These are phyloP conservation scores for Acleris cristana DNA, from an alignment of 2,888 invertebrate species.

Conservation along the genomic window DNA sequence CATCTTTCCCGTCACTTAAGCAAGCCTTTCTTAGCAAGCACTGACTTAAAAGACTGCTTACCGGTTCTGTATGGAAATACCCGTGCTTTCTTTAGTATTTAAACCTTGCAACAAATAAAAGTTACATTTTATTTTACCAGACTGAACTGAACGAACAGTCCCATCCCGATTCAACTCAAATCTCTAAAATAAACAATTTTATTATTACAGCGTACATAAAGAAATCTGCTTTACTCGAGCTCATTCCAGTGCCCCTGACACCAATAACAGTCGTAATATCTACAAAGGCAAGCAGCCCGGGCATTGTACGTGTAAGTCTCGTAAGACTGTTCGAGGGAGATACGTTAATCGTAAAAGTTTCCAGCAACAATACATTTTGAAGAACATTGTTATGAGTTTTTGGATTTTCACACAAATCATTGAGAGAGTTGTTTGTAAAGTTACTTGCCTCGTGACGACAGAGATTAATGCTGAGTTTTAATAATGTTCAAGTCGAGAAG, in stretches of 20 bases:
- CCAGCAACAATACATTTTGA: constrained; percentile 32
- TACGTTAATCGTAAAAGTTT: constrained; percentile 37
- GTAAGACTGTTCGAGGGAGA: constrained; percentile 30
- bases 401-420: constrained; percentile 36
- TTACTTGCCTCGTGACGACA: background rate
- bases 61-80: too few relatives aligned
- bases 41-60: too few relatives aligned
- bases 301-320: background rate
- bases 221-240: constrained; percentile 34
- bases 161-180: constrained; percentile 33
- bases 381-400: constrained; percentile 35
- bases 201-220: constrained; percentile 36
- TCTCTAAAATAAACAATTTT: constrained; percentile 38
- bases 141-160: constrained; percentile 12
- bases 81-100: too few relatives aligned
- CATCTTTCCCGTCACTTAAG: too few relatives aligned
- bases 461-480: background rate
- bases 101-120: background rate
- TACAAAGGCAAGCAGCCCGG: background rate
- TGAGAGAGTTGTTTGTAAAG: constrained; percentile 5
- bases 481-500: too few relatives aligned
- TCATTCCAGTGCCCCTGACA: constrained; percentile 13
- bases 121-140: constrained; percentile 3
- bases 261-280: constrained; percentile 8
- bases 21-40: too few relatives aligned